phyloP scores from a whole-genome alignment of 2,113 vertebrate species.

The Leptobrachium leishanense region DNA sequence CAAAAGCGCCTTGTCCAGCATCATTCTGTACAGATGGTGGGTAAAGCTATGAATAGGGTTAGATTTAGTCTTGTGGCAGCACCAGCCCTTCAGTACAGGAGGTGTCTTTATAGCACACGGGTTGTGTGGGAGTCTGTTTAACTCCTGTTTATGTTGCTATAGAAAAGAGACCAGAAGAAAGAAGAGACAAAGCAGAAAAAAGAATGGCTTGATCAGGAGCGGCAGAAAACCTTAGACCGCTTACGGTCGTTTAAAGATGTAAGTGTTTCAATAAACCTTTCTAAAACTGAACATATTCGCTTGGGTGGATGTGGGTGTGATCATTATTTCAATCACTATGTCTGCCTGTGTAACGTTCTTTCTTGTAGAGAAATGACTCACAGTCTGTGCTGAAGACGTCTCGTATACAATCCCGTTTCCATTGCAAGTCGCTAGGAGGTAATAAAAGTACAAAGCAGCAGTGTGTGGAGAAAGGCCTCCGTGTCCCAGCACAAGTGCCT shows the following conservation, averaged over 20 bases:
- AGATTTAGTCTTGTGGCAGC: not conserved
- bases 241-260: slow-evolving; percentile 88
- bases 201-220: slow-evolving; percentile 85
- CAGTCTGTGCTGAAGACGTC: slow-evolving; percentile 71
- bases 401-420: slow-evolving; percentile 51
- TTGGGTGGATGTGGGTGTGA: not conserved
- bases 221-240: slow-evolving; percentile 87
- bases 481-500: slow-evolving; percentile 59
- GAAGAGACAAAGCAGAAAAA: slow-evolving; percentile 86
- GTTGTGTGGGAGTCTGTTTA: not conserved
- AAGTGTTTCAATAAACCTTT: slow-evolving; percentile 51
- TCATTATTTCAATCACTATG: slow-evolving; percentile 7
- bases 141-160: slow-evolving; percentile 56
- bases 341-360: not conserved
- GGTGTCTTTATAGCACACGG: not conserved
- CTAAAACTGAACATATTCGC: not conserved
- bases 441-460: slow-evolving; percentile 17
- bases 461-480: slow-evolving; percentile 11
- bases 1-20: slow-evolving; percentile 72
- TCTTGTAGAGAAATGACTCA: slow-evolving; percentile 73
- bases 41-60: slow-evolving; percentile 56
- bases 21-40: slow-evolving; percentile 84
- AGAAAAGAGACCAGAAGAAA: slow-evolving; percentile 89
- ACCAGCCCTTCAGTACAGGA: not conserved
- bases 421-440: slow-evolving; percentile 49